Percentiles rank a stretch among this genome's conserved stretches.
These are phyloP conservation scores for Dynastes maya DNA, from an alignment of 2,888 invertebrate genomes.

Conservation along the genomic window DNA sequence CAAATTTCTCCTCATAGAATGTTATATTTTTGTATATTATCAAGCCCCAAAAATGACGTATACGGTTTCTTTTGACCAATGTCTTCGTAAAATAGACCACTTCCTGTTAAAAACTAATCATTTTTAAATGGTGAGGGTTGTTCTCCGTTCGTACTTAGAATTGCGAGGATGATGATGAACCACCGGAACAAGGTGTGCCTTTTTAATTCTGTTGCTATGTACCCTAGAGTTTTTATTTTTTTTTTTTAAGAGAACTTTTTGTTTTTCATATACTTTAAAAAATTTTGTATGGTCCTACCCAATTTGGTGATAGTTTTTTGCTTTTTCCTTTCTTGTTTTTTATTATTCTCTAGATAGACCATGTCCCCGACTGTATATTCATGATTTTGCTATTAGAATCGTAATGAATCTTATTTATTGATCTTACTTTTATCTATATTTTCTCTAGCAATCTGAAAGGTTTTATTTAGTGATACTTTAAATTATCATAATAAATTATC, in stretches of 20 bases:
- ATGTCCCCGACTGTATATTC: constrained; percentile 18
- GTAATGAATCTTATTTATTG: constrained; percentile 52
- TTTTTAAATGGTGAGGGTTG: background rate
- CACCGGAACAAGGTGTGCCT: background rate
- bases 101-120: background rate
- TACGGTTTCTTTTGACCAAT: background rate
- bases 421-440: constrained; percentile 55
- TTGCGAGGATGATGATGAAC: background rate
- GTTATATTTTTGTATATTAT: background rate
- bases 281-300: constrained; percentile 37
- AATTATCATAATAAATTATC: constrained; percentile 52
- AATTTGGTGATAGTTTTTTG: constrained; percentile 32
- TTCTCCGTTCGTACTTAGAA: background rate
- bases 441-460: constrained; percentile 56
- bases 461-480: constrained; percentile 55
- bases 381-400: constrained; percentile 20
- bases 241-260: constrained; percentile 27
- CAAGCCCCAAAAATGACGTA: background rate
- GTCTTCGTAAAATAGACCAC: background rate
- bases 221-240: constrained; percentile 12
- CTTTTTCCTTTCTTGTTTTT: background rate
- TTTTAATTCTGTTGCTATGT: constrained; percentile 17
- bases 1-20: constrained; percentile 7
- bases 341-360: constrained; percentile 33
- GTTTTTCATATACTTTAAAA: background rate